Base-by-base conservation (phyloP, 1,140 invertebrate species). In the Zaprionus kolodkinae region DNA sequence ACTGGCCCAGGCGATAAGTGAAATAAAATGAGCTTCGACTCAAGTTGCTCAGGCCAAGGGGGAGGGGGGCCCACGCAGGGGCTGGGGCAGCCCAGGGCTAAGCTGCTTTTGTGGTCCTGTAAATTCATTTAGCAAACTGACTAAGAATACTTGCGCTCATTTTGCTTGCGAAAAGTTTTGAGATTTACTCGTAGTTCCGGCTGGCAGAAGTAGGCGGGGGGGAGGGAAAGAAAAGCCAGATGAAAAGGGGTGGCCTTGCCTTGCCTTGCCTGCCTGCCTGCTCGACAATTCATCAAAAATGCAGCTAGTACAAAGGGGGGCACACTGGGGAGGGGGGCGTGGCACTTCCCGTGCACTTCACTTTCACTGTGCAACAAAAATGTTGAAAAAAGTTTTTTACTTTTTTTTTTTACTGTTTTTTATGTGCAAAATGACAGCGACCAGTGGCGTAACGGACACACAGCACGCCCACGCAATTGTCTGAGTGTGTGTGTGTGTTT, bases 1-100 rank as follows among this genome's bases (percentile, higher is more conserved):
- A 78, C 67, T 77, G 84, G 55, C 80, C 80, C 84, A 79, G 71
- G 70, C 83, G 81, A 84, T 88, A 88, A 88, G 77, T 87, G 83
- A 84, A 80, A 88, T 83, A 78, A 78, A 87, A 84, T 83, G 70
- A 83, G 74, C 78, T 78, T 54, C 48, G 69, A 70, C 57, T 78
- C 65, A 78, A 85, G 68, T 78, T 84, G 65, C 64, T 25, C 3
- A 30, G 30, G 36, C 45, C 67, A 45, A 11, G 17, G 4, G 45
- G 15, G 15, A 3, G 45, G 1, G 17, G 45, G 33, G 10, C 1
- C 12, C 6, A 35, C 21, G 21, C 21, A 21, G 21, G 21, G 7
- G 33, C 4, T n/a, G 48, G 2, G 48, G 5, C 13, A 6, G 6
- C 35, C n/a, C 11, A 21, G 50, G 45, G 35, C 59, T 67, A 79